phyloP scores from a whole-genome alignment of 2,888 invertebrate genomes.

The Oxytorus armatus region DNA sequence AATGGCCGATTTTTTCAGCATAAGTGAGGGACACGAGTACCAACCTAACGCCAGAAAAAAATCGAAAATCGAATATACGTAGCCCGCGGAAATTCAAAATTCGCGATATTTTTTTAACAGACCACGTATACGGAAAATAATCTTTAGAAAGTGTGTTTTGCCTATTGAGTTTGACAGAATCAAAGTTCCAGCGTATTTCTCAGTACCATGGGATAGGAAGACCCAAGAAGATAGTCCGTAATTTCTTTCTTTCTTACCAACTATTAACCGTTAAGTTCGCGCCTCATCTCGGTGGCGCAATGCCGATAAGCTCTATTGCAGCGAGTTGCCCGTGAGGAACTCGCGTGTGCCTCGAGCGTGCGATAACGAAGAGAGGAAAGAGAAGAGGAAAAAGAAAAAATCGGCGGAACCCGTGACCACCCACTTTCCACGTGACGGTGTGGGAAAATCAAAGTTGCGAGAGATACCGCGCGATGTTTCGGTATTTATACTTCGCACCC shows the following conservation, averaged over 20 bases:
- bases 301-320: conserved; percentile 56
- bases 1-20: too few relatives aligned
- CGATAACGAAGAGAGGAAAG: conserved; percentile 43
- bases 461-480: not conserved
- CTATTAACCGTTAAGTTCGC: conserved; percentile 62
- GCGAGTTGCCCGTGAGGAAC: conserved; percentile 42
- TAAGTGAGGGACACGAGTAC: too few relatives aligned
- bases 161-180: conserved; percentile 34
- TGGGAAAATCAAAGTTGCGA: conserved; percentile 37
- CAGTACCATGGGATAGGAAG: conserved; percentile 8
- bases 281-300: conserved; percentile 54
- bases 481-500: not conserved
- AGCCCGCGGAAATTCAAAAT: too few relatives aligned
- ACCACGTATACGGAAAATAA: too few relatives aligned
- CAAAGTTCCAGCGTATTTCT: conserved; percentile 9
- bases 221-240: conserved; percentile 11
- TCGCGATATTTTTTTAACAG: too few relatives aligned
- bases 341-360: conserved; percentile 46
- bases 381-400: conserved; percentile 23
- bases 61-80: too few relatives aligned
- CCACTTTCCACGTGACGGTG: conserved; percentile 45
- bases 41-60: too few relatives aligned
- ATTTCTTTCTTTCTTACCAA: conserved; percentile 29
- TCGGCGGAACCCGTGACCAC: conserved; percentile 37
- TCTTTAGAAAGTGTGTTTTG: conserved; percentile 37